Base-by-base conservation (phyloP, 2,888 invertebrate genomes). In the Zaprionus obscuricornis region DNA sequence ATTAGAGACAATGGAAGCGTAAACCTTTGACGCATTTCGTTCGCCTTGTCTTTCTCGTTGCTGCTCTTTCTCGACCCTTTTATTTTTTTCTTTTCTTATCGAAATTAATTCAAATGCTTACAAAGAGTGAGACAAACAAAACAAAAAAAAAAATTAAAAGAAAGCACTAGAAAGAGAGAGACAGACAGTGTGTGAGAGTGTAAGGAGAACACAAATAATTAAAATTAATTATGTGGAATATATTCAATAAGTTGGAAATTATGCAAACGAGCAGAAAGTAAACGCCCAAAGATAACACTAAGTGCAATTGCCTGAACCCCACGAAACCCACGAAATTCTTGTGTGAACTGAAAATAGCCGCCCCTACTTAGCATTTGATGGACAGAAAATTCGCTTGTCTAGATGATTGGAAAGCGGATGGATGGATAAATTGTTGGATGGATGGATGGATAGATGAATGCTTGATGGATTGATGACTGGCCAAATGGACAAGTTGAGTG, bases 161-260 rank as follows among this genome's bases (percentile, higher is more conserved):
- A 26, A n/a, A 36, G 16, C 5, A 26, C 24, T 16, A 47, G 24
- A 31, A 17, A 39, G 11, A 36, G 17, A 36, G 8, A 20, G 22
- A 8, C 8, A 29, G 11, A 22, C 10, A 1, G 13, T 17, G 13
- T 16, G 17, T 17, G 2, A 18, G 11, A 34, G 14, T 2, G 29
- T 7, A 24, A 50, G 20, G 27, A 8, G 45, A 75, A 66, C 77
- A 69, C 76, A 77, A 77, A 84, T 84, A 84, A 78, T 84, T 77
- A 78, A 78, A 78, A 78, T 78, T 78, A 78, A 78, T 78, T 78
- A 82, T 82, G 85, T 77, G 78, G 85, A 78, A 78, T 85, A 77
- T 78, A 78, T 78, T 78, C 85, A 84, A 84, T 84, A 82, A 84
- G 82, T 74, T 82, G 74, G 47, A 78, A 84, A 85, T 85, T 78